These are phyloP conservation scores for Leptinotarsa juncta DNA, from an alignment of 2,888 invertebrate species.

Conservation along the genomic window DNA sequence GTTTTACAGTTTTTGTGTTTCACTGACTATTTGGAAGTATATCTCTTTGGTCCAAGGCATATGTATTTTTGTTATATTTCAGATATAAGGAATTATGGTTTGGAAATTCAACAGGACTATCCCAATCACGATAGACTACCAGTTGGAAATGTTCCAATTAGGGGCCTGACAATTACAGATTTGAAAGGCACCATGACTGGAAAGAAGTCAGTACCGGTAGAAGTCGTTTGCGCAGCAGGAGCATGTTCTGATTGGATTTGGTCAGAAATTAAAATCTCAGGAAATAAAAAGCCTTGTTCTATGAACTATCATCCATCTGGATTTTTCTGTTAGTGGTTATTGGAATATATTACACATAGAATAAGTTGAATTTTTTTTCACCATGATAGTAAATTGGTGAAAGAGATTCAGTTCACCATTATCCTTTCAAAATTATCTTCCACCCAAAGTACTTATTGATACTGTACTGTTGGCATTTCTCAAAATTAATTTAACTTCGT, in stretches of 20 bases:
- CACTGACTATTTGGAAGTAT: no score
- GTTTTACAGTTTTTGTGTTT: no score
- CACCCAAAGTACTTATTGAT: no score
- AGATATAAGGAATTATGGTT: slow-evolving; percentile 33
- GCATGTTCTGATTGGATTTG: slow-evolving; percentile 34
- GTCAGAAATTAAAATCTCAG: slow-evolving; percentile 33
- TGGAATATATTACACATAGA: no score
- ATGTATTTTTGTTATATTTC: background rate
- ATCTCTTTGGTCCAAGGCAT: no score
- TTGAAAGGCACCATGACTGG: slow-evolving; percentile 26
- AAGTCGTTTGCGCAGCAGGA: slow-evolving; percentile 27
- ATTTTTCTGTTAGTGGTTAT: slow-evolving; percentile 30
- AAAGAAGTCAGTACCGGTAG: slow-evolving; percentile 24
- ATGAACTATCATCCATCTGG: slow-evolving; percentile 38
- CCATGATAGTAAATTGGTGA: no score
- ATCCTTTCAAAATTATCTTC: no score
- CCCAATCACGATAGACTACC: slow-evolving; percentile 20
- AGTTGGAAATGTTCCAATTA: slow-evolving; percentile 27
- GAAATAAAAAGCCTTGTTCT: slow-evolving; percentile 31
- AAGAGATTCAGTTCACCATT: no score
- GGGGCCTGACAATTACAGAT: slow-evolving; percentile 25
- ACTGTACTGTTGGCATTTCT: no score
- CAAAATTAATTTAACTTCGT: no score
- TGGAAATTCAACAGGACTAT: slow-evolving; percentile 33
- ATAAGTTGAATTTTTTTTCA: no score